Base-by-base conservation (phyloP, 2,888 invertebrate genomes). In the Chironomus riparius region DNA sequence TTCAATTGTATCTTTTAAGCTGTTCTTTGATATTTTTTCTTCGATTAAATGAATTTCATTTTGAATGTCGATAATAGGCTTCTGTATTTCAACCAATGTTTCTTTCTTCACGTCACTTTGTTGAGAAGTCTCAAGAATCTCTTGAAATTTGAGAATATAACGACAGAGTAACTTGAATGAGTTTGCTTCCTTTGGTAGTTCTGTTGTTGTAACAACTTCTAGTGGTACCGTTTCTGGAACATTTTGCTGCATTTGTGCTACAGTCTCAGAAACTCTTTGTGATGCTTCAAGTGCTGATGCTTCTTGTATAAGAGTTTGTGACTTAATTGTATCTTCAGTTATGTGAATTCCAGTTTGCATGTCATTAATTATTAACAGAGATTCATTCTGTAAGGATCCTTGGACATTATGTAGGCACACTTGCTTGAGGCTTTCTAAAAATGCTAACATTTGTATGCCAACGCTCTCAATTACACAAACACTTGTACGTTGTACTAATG, bases 401-500 rank as follows among this genome's bases (percentile, higher is more conserved):
- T 85, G 84, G 82, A 86, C 85, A 80, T 88, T 81, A 78, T 83
- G 79, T 77, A 81, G 72, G 22, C 85, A 83, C 4, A 87, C 83
- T 15, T 84, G 83, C 78, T 87, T 86, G 0, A 90, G 81, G 78
- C 87, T 84, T 15, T 85, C 84, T 70, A 90, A 83, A 4, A 87
- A 83, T 69, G 86, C 85, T 70, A 87, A 85, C 78, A 91, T 83
- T 78, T 88, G 85, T 68, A 84, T 82, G 3, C 88, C 87, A 77
- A 88, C 87, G 24, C 85, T 87, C 79, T 89, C 88, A 76, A 91
- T 84, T 77, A 91, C 87, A 79, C 88, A 88, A 13, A 88, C 86
- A 81, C 91, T 90, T 0, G 91, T 90, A 80, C 88, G 87, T 80
- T 90, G 90, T 1, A 91, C 89, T 7, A 91, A 82, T 0, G 91